Conservation (phyloP, 1,140 invertebrate species). For the Arctopsyche grandis region DNA sequence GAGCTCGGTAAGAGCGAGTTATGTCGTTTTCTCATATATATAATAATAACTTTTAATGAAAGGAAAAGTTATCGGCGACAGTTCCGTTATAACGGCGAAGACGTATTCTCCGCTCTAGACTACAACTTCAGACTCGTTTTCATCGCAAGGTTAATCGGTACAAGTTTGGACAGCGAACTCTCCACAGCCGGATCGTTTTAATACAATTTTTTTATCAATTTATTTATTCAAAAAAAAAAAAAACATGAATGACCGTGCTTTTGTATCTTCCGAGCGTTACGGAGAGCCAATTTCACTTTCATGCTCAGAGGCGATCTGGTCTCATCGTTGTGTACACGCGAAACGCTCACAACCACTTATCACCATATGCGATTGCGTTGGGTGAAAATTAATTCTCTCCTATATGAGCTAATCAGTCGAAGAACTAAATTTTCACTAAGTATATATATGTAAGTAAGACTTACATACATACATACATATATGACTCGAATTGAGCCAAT, state of each 20-base stretch:
- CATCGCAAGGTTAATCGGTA: not conserved
- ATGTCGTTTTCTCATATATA: constrained; percentile 7
- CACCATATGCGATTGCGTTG: constrained; percentile 9
- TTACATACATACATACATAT: too few species aligned
- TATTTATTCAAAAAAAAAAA: too few species aligned
- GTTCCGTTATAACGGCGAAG: not conserved
- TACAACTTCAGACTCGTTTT: not conserved
- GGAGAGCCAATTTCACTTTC: constrained; percentile 27
- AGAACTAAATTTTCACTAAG: too few species aligned
- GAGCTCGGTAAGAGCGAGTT: not conserved
- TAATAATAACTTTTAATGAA: not conserved
- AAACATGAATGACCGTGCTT: not conserved
- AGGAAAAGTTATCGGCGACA: constrained; percentile 17
- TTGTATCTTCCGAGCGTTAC: not conserved
- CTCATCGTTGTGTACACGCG: not conserved
- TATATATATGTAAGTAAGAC: too few species aligned
- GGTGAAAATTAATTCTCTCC: constrained; percentile 11
- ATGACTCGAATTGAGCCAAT: too few species aligned
- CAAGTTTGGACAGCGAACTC: not conserved
- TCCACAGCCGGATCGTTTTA: not conserved
- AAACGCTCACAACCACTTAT: constrained; percentile 13
- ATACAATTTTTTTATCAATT: too few species aligned
- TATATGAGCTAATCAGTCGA: too few species aligned
- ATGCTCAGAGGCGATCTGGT: constrained; percentile 1
- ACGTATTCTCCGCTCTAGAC: too few species aligned